Conservation (phyloP, 2,797 vertebrate species). For the Ciconia nigra region DNA sequence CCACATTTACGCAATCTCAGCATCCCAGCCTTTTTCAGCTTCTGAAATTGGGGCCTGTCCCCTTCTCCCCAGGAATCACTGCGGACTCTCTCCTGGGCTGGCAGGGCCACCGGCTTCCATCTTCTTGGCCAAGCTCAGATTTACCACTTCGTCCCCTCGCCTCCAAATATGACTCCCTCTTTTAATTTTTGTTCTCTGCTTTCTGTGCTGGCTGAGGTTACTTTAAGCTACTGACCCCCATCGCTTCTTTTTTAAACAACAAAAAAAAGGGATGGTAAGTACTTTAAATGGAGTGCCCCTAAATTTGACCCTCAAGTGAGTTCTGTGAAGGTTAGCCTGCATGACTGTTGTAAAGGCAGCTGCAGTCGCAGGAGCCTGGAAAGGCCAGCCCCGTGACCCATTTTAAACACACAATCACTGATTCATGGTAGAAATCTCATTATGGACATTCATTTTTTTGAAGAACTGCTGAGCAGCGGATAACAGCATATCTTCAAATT, state of each 20-base stretch:
- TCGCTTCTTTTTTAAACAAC: not conserved
- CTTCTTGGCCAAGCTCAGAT: not conserved
- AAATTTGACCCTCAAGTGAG: not conserved
- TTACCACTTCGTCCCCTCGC: not conserved
- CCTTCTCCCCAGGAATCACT: not conserved
- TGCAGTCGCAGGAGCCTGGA: not conserved
- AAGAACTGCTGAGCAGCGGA: not conserved
- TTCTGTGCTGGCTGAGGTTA: not conserved
- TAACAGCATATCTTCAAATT: slow-evolving; percentile 35
- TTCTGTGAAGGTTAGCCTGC: not conserved
- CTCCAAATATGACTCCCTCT: not conserved
- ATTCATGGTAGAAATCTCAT: slow-evolving; percentile 31
- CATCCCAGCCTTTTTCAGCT: not conserved
- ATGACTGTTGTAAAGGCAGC: not conserved
- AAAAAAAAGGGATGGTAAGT: not conserved
- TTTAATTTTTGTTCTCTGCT: not conserved
- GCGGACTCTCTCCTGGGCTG: not conserved
- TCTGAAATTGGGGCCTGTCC: not conserved
- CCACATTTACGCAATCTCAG: not conserved
- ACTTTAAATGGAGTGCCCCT: not conserved
- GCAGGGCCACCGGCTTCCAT: not conserved
- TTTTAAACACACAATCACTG: slow-evolving; percentile 20
- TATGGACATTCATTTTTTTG: not conserved
- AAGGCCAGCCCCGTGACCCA: not conserved
- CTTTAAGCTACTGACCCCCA: not conserved